Conservation (phyloP, 2,113 vertebrate genomes). For the Pluvianellus socialis region DNA sequence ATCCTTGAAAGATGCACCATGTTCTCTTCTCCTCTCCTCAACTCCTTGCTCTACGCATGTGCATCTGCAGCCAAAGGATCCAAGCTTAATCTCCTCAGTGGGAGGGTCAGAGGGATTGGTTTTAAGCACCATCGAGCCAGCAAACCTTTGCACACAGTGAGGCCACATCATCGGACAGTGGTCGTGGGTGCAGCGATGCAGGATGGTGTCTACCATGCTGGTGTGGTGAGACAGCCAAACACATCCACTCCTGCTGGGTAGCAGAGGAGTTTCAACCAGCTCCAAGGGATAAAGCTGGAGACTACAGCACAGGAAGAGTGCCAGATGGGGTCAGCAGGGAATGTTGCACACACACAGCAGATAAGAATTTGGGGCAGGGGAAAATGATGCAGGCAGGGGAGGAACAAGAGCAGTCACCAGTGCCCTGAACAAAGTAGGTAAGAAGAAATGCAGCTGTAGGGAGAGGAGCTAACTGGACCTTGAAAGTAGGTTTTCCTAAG, state of each 20-base stretch:
- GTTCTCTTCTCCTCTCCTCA: background rate
- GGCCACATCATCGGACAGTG: background rate
- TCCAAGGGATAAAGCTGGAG: background rate
- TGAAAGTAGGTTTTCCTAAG: background rate
- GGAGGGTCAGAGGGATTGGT: background rate
- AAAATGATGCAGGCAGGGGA: background rate
- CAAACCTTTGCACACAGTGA: background rate
- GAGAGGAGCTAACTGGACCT: background rate
- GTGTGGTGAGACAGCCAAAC: background rate
- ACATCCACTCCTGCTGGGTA: background rate
- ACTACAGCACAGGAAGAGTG: background rate
- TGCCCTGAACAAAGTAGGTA: background rate
- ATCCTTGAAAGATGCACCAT: conserved; percentile 43
- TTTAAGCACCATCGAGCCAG: background rate
- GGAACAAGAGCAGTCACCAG: background rate
- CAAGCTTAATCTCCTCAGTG: background rate
- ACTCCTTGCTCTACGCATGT: background rate
- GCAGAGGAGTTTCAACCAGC: background rate
- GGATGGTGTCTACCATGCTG: background rate
- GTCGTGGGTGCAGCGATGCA: background rate
- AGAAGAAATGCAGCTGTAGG: background rate
- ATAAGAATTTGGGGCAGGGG: background rate
- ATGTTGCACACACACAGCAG: background rate
- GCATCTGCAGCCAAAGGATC: background rate
- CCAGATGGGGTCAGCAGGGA: background rate